A percentile compares a stretch with the other conserved stretches of the same genome.
phyloP scores from a whole-genome alignment of 2,797 vertebrate genomes.

The Ataeniobius toweri region DNA sequence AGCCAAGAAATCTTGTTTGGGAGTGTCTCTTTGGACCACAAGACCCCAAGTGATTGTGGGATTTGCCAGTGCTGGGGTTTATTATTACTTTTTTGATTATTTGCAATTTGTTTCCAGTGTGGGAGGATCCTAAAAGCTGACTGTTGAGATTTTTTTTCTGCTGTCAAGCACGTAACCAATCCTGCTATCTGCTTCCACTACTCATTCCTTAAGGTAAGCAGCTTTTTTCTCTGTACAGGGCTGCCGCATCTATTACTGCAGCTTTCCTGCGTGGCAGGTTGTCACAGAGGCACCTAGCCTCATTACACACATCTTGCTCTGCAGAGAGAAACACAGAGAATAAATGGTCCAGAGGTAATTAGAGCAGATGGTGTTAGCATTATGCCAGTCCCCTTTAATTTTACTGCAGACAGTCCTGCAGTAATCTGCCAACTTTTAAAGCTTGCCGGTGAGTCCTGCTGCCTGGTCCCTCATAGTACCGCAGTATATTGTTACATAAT shows the following conservation, averaged over 20 bases:
- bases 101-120: constrained; percentile 56
- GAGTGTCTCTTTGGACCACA: constrained; percentile 38
- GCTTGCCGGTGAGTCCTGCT: constrained; percentile 48
- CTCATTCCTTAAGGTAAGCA: constrained; percentile 71
- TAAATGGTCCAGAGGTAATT: constrained; percentile 66
- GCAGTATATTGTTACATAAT: constrained; percentile 80
- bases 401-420: constrained; percentile 30
- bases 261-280: constrained; percentile 54
- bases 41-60: constrained; percentile 44
- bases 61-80: constrained; percentile 37
- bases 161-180: constrained; percentile 34
- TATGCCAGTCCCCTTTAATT: constrained; percentile 40
- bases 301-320: constrained; percentile 64
- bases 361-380: constrained; percentile 57
- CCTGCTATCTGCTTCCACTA: constrained; percentile 38
- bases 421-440: constrained; percentile 67
- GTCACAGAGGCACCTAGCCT: constrained; percentile 68
- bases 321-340: constrained; percentile 46
- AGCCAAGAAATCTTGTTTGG: constrained; percentile 41
- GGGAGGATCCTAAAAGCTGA: constrained; percentile 66
- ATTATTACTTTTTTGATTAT: constrained; percentile 16
- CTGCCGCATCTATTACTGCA: constrained; percentile 46
- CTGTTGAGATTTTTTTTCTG: constrained; percentile 49
- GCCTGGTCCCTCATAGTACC: constrained; percentile 61
- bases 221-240: constrained; percentile 26